phyloP scores from a whole-genome alignment of 1,140 invertebrate species.

The Condylostylus longicornis region DNA sequence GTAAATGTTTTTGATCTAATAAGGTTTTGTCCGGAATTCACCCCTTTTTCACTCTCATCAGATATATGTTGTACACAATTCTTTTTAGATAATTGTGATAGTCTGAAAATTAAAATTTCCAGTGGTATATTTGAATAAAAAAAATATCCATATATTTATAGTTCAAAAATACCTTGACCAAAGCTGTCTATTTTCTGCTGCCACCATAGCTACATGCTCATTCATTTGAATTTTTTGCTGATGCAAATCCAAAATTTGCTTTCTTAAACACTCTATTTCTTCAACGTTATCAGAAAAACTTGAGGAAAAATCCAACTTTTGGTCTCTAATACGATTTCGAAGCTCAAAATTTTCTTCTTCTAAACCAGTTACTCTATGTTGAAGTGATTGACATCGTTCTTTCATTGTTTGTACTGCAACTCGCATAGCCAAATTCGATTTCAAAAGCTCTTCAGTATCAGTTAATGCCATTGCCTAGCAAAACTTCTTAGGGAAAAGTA shows the following conservation, averaged over 20 bases:
- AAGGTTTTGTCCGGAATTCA: slow-evolving; percentile 20
- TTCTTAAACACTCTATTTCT: slow-evolving; percentile 35
- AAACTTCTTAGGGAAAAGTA: no score
- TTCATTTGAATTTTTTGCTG: slow-evolving; percentile 58
- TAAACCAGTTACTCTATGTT: slow-evolving; percentile 46
- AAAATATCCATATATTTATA: no score
- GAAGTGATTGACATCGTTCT: slow-evolving; percentile 57
- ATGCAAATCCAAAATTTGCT: slow-evolving; percentile 47
- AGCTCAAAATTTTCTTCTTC: slow-evolving; percentile 60
- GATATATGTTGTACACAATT: slow-evolving; percentile 19
- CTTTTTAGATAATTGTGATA: slow-evolving; percentile 45
- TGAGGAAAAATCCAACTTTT: slow-evolving; percentile 14
- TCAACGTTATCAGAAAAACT: slow-evolving; percentile 22
- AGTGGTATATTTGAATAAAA: no score
- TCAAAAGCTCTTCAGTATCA: no score
- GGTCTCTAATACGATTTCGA: slow-evolving; percentile 27
- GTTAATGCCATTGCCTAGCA: no score
- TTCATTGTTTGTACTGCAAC: slow-evolving; percentile 63
- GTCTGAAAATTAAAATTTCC: no score
- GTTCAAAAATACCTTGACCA: no score
- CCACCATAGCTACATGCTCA: slow-evolving; percentile 61
- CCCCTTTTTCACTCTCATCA: slow-evolving; percentile 1
- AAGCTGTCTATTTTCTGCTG: slow-evolving; percentile 59
- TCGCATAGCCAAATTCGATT: slow-evolving; percentile 47
- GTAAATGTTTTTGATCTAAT: slow-evolving; percentile 46